phyloP scores from a whole-genome alignment of 35 echinoderm and acorn worm genomes.

The Heliocidaris tuberculata region DNA sequence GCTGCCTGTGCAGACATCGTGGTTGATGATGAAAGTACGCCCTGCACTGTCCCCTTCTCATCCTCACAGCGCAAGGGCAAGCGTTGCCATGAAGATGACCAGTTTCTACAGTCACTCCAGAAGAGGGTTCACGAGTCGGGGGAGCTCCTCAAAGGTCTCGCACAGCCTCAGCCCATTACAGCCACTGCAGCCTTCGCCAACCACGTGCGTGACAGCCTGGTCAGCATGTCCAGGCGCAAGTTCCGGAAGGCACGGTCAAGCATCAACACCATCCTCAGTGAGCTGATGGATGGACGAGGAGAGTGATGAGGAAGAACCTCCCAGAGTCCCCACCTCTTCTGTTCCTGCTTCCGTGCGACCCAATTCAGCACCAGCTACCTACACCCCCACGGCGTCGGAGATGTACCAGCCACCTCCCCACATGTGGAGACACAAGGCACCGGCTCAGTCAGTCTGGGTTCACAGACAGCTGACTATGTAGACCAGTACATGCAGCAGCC shows the following conservation, averaged over 20 bases:
- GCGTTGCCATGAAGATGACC: constrained; percentile 43
- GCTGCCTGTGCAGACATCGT: constrained; percentile 31
- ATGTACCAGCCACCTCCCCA: too few species aligned
- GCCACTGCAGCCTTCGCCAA: too few species aligned
- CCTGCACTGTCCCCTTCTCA: constrained; percentile 26
- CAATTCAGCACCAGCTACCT: constrained; percentile 33
- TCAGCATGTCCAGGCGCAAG: constrained; percentile 53
- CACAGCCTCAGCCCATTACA: too few species aligned
- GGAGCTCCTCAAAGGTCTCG: too few species aligned
- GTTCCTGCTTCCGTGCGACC: neutral
- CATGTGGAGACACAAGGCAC: too few species aligned
- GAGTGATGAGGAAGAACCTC: constrained; percentile 47
- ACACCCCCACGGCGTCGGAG: constrained; percentile 33
- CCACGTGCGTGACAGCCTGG: constrained; percentile 55
- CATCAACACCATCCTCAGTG: constrained; percentile 46
- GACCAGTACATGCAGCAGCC: constrained; percentile 54
- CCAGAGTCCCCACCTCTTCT: neutral
- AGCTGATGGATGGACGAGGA: constrained; percentile 56
- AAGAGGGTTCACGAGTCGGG: too few species aligned
- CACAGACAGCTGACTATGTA: constrained; percentile 55
- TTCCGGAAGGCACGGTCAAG: constrained; percentile 49
- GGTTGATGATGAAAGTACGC: constrained; percentile 49
- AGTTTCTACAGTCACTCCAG: constrained; percentile 51
- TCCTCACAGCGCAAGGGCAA: constrained; percentile 54
- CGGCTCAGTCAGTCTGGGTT: constrained; percentile 43